phyloP scores from a whole-genome alignment of 1,140 invertebrate species.

The Pseudomyrmex pallidus region DNA sequence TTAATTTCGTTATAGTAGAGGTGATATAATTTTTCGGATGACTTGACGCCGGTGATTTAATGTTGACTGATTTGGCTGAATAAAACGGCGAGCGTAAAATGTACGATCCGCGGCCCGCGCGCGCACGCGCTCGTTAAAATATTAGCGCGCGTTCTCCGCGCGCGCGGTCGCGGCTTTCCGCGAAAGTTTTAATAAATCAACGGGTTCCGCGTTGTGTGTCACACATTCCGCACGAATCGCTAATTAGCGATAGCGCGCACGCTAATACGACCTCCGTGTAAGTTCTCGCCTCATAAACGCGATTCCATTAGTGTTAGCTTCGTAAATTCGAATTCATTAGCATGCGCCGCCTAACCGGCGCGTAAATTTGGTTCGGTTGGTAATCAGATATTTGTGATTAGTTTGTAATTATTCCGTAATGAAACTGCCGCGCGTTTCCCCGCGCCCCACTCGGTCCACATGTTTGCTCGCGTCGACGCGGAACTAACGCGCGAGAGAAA shows the following conservation, averaged over 20 bases:
- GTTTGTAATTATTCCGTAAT: slow-evolving; percentile 59
- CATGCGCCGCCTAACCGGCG: slow-evolving; percentile 35
- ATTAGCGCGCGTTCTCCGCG: slow-evolving; percentile 8
- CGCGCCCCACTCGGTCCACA: not conserved
- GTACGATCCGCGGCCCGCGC: not conserved
- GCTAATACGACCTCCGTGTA: not conserved
- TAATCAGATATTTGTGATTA: slow-evolving; percentile 60
- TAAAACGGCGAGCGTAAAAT: slow-evolving; percentile 1
- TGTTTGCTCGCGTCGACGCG: not conserved
- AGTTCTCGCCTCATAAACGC: slow-evolving; percentile 38
- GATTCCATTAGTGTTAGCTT: slow-evolving; percentile 34
- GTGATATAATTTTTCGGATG: not conserved
- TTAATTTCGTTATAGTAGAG: not conserved
- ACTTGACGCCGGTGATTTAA: not conserved
- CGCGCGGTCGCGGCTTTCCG: not conserved
- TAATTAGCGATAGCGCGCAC: slow-evolving; percentile 41
- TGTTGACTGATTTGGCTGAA: not conserved
- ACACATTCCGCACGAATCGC: not conserved
- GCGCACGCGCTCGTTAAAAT: slow-evolving; percentile 33
- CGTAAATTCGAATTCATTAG: slow-evolving; percentile 52
- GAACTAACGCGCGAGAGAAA: slow-evolving; percentile 10
- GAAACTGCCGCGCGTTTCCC: slow-evolving; percentile 35
- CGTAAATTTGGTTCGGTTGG: slow-evolving; percentile 34
- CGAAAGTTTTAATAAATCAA: slow-evolving; percentile 57
- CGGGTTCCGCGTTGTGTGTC: not conserved